phyloP scores from a whole-genome alignment of 2,888 invertebrate genomes.

The Hemithea aestivaria region DNA sequence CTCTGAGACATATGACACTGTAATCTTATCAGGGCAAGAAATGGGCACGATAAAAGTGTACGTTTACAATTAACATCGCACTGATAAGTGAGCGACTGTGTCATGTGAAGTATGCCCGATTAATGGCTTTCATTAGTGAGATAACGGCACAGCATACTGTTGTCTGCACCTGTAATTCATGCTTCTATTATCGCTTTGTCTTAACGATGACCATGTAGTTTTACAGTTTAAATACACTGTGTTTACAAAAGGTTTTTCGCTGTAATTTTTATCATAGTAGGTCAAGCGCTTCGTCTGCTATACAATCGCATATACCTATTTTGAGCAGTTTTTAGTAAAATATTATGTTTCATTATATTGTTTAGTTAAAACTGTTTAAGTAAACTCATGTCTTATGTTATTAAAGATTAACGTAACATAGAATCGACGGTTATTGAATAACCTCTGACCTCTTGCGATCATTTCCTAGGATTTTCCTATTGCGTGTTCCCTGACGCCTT shows the following conservation, averaged over 20 bases:
- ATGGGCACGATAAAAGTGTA: conserved; percentile 61
- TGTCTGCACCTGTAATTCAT: background rate
- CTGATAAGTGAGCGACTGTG: conserved; percentile 54
- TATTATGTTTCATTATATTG: too few relatives aligned
- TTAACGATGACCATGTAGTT: conserved; percentile 12
- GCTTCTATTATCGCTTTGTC: background rate
- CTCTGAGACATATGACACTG: conserved; percentile 60
- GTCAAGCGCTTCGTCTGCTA: conserved; percentile 4
- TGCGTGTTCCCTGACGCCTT: too few relatives aligned
- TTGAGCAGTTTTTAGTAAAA: too few relatives aligned
- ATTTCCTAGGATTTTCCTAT: too few relatives aligned
- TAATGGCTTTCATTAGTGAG: conserved; percentile 32
- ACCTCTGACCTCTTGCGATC: too few relatives aligned
- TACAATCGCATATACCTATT: too few relatives aligned
- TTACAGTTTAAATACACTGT: conserved; percentile 10
- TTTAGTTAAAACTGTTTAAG: too few relatives aligned
- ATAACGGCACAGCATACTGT: conserved; percentile 33
- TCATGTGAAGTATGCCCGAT: conserved; percentile 45
- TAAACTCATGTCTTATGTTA: too few relatives aligned
- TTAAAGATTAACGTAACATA: too few relatives aligned
- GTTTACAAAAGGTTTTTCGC: conserved; percentile 8
- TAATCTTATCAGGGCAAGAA: conserved; percentile 68
- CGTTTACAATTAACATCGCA: conserved; percentile 62
- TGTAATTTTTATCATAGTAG: conserved; percentile 10
- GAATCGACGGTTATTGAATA: too few relatives aligned